phyloP scores from a whole-genome alignment of 2,888 invertebrate species.

The Tuta absoluta region DNA sequence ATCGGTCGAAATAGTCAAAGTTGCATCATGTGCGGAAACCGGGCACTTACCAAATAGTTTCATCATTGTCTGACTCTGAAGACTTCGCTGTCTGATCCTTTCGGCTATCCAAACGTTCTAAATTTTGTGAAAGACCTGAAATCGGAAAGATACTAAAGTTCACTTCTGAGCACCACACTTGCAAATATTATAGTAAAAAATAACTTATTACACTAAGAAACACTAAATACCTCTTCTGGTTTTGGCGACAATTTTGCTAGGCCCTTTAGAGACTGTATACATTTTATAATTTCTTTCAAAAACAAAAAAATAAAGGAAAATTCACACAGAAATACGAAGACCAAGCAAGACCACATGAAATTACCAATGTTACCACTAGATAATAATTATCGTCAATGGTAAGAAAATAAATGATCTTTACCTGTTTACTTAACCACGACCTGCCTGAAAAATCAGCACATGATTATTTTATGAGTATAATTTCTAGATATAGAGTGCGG shows the following conservation, averaged over 20 bases:
- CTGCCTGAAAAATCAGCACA: too few species aligned
- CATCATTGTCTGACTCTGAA: slow-evolving; percentile 84
- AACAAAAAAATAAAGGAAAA: slow-evolving; percentile 70
- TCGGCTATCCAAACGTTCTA: slow-evolving; percentile 88
- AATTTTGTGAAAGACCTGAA: slow-evolving; percentile 89
- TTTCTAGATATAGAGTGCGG: too few species aligned
- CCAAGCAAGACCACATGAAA: slow-evolving; percentile 36
- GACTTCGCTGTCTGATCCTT: slow-evolving; percentile 86
- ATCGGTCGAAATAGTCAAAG: slow-evolving; percentile 47
- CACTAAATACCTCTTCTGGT: slow-evolving; percentile 86
- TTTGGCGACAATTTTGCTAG: slow-evolving; percentile 93
- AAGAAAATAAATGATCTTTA: neutral
- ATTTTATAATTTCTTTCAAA: slow-evolving; percentile 80
- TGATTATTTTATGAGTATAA: too few species aligned
- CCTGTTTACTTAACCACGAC: too few species aligned
- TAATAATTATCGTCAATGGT: neutral
- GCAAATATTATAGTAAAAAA: slow-evolving; percentile 28
- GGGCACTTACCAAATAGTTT: slow-evolving; percentile 82
- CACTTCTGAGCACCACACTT: slow-evolving; percentile 44
- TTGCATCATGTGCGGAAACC: slow-evolving; percentile 43
- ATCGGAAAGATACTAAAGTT: slow-evolving; percentile 52
- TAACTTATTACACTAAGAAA: slow-evolving; percentile 12
- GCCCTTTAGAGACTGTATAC: slow-evolving; percentile 94
- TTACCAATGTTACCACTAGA: slow-evolving; percentile 19
- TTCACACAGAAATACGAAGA: slow-evolving; percentile 59